Base-by-base conservation (phyloP, 2,888 invertebrate species). In the Trilocha varians region DNA sequence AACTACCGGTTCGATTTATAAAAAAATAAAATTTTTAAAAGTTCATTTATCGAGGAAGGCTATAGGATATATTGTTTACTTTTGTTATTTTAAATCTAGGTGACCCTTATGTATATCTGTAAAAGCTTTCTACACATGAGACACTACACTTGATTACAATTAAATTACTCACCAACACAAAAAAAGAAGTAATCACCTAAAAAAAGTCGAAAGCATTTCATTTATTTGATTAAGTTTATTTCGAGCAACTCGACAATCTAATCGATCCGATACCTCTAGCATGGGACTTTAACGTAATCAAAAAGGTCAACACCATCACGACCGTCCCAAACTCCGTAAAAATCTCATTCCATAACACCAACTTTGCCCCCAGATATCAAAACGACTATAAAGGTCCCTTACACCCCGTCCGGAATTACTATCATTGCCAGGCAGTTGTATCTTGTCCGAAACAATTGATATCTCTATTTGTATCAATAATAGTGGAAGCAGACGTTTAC, bases 391-490 rank as follows among this genome's bases (percentile, higher is more conserved):
- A 70, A 69, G 56, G 56, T 55, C 61, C 67, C 65, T 59, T 62
- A 64, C 60, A 62, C 65, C 59, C 58, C 61, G 60, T 61, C 62
- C 57, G 54, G 63, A 72, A 77, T 70, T 65, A 71, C 71, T 71
- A 70, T 68, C 70, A 74, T 75, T 71, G 73, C 67, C 77, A 75
- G 75, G 57, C 57, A 62, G 70, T 70, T 71, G 72, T 77, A 75
- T 69, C 65, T 68, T 79, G 82, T 82, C 78, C 76, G 65, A 77
- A 84, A 82, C 84, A 84, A 84, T 84, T 82, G 83, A 79, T 83
- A 83, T 80, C 74, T 82, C 80, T 80, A 82, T 84, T 84, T 85
- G 84, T 85, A 85, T 83, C 84, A 84, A 84, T 85, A 83, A 80
- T 79, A 75, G 74, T 62, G 65, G 62, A 69, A 67, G 71, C 75